Evolutionary conservation across 1,140 invertebrate genomes (phyloP).

Genomic region (Ctenoplectra terminalis): DNA sequence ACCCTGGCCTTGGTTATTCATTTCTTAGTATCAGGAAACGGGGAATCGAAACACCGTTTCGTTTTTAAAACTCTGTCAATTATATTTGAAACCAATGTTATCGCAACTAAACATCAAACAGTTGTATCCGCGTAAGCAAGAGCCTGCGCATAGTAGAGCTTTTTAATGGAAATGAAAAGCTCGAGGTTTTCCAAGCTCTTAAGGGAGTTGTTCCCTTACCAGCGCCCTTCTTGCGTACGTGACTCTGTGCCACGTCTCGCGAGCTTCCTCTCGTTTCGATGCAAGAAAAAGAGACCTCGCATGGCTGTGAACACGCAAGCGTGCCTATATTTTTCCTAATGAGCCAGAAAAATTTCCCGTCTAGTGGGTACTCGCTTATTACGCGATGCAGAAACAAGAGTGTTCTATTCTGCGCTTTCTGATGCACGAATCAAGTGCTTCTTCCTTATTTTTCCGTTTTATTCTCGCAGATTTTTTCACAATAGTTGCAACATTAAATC

Average conservation of each 20-base stretch:
- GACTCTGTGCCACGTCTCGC: slow-evolving; percentile 45
- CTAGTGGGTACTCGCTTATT: slow-evolving; percentile 45
- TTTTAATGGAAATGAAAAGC: neutral
- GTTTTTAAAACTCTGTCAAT: neutral
- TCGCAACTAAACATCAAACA: neutral
- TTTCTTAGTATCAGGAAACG: too few species aligned
- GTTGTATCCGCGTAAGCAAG: neutral
- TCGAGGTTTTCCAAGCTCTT: neutral
- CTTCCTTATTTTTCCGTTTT: neutral
- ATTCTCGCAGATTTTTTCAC: too few species aligned
- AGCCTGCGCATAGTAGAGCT: neutral
- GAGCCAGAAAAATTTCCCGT: slow-evolving; percentile 50
- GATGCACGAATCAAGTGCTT: neutral
- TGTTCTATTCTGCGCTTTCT: neutral
- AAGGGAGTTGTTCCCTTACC: neutral
- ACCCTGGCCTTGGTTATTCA: too few species aligned
- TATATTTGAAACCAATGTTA: neutral
- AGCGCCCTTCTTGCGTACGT: slow-evolving; percentile 49
- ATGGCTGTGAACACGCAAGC: slow-evolving; percentile 11
- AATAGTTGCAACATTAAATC: too few species aligned
- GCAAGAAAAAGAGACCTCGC: neutral
- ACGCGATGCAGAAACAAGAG: slow-evolving; percentile 12
- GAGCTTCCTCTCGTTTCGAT: slow-evolving; percentile 14
- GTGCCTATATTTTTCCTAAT: slow-evolving; percentile 55
- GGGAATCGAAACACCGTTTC: too few species aligned